Evolutionary conservation across 2,888 invertebrate species (phyloP).

Genomic region (Nomada hirtipes): DNA sequence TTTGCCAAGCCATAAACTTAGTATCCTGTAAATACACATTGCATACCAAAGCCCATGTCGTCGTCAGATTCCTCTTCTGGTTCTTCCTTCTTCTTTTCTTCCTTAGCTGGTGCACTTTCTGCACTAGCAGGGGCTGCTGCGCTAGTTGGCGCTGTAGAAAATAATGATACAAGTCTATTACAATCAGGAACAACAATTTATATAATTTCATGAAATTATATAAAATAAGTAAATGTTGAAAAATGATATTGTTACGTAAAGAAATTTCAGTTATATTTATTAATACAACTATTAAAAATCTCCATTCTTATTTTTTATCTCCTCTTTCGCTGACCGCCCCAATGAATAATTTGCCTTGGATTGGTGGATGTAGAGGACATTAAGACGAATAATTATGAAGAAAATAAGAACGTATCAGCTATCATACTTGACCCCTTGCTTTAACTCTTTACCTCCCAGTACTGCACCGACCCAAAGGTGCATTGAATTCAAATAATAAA

Average conservation of each 20-base stretch:
- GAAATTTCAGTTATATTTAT: conserved; percentile 36
- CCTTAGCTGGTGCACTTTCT: conserved; percentile 87
- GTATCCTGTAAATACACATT: conserved; percentile 44
- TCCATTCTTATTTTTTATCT: conserved; percentile 73
- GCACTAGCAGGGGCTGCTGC: conserved; percentile 88
- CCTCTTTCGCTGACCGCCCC: conserved; percentile 80
- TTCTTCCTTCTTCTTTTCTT: conserved; percentile 92
- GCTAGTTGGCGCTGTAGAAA: conserved; percentile 65
- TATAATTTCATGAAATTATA: neutral
- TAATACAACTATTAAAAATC: conserved; percentile 32
- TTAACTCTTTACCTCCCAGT: no score
- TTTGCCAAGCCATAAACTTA: no score
- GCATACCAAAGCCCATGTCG: conserved; percentile 96
- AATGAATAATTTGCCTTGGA: conserved; percentile 67
- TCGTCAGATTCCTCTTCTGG: conserved; percentile 94
- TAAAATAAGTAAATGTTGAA: neutral
- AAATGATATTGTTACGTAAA: conserved; percentile 36
- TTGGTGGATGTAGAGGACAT: conserved; percentile 80
- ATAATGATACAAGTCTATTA: conserved; percentile 4
- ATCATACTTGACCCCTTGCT: no score
- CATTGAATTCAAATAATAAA: no score
- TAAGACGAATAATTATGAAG: neutral
- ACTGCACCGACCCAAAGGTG: no score
- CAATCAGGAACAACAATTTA: neutral
- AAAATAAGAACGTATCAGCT: neutral